Evolutionary conservation across 2,113 vertebrate genomes (phyloP), one percentile per base, ranked within the genome.

Genomic region (Accipiter virgatus): DNA sequence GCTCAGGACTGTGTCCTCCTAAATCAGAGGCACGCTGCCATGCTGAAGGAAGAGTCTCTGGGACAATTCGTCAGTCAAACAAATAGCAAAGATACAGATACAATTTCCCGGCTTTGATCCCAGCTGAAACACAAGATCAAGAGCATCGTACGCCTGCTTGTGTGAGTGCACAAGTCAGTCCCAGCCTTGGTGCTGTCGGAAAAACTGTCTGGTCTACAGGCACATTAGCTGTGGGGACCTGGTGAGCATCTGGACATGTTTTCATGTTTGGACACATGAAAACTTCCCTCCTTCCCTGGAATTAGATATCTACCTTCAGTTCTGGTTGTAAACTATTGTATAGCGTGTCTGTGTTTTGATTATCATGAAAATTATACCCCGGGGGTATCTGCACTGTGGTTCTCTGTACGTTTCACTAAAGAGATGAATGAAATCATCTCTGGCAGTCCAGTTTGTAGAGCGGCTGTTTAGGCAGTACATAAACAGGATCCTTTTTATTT

Each of bases 401-500:
- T 93, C 68, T 90, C 63, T 81, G 17, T 29, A 21, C 65, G 85
- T 94, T 94, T 90, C 90, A 62, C 71, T 66, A 20, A 90, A 94
- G 88, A 90, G 79, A 52, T 97, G 94, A 94, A 95, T 92, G 88
- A 94, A 96, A 74, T 90, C 2, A 95, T 92, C 88, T 80, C 88
- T 93, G 92, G 90, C 90, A 95, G 81, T 47, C 85, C 80, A 42
- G 87, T 92, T 90, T 25, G 67, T 38, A 11, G 74, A 45, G 79
- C 0, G n/a, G 43, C 82, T 94, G 75, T 78, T 88, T 55, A 88
- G 82, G 88, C 75, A 80, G n/a, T 11, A 59, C 85, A 86, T 70
- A 96, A 96, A 95, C 84, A 96, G 79, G 87, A 97, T 90, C 88
- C 23, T 92, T 96, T 96, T 86, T 88, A 81, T 94, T 96, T 93